These are phyloP conservation scores for Trachelipus rathkii DNA, from an alignment of 1,140 invertebrate species.

Conservation along the genomic window DNA sequence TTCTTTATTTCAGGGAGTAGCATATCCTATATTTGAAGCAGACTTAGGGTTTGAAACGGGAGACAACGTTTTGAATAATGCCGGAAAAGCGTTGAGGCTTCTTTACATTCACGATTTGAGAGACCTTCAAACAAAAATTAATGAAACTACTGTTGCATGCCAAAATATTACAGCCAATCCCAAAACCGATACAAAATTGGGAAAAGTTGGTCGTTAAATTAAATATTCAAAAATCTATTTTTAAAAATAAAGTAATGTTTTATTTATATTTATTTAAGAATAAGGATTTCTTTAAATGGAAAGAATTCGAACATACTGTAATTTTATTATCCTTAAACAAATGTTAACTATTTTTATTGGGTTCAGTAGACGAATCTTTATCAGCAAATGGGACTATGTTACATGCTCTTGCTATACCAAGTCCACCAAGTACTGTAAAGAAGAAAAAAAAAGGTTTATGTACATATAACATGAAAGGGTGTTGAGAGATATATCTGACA, in stretches of 20 bases:
- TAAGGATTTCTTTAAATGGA: no score
- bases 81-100: conserved; percentile 75
- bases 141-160: conserved; percentile 85
- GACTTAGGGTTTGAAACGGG: conserved; percentile 65
- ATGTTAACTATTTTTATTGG: background rate
- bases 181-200: conserved; percentile 89
- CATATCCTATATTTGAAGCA: conserved; percentile 63
- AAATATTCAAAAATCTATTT: background rate
- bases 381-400: background rate
- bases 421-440: background rate
- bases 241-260: background rate
- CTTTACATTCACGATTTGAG: conserved; percentile 87
- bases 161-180: conserved; percentile 93
- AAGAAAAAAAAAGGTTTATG: no score
- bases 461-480: no score
- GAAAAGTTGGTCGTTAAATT: conserved; percentile 76
- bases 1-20: conserved; percentile 59
- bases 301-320: background rate
- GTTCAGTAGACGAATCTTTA: background rate
- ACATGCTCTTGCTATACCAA: background rate
- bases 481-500: no score
- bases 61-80: conserved; percentile 68
- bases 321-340: background rate
- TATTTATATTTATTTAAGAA: background rate
- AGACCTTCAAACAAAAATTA: conserved; percentile 88